Conservation (phyloP, 2,888 invertebrate species). For the Chaetogeoica ovagalla region DNA sequence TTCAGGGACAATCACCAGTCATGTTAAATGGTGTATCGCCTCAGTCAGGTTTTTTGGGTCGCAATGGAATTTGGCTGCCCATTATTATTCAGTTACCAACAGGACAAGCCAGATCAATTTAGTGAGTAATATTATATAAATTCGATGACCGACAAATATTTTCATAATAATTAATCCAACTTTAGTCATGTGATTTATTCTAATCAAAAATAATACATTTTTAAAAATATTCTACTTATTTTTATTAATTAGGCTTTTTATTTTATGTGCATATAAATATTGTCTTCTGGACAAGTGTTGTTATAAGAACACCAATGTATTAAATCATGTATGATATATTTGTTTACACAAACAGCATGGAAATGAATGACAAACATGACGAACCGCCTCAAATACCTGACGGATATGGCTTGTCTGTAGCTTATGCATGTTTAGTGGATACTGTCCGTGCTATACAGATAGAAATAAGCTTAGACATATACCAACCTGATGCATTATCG, state of each 20-base stretch:
- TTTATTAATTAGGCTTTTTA: too few relatives aligned
- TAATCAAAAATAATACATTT: too few relatives aligned
- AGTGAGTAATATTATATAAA: slow-evolving; percentile 68
- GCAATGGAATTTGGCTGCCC: slow-evolving; percentile 91
- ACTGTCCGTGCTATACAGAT: slow-evolving; percentile 83
- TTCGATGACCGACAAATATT: neutral
- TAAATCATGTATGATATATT: neutral
- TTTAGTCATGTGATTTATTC: too few relatives aligned
- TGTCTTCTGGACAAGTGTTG: neutral
- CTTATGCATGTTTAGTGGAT: slow-evolving; percentile 90
- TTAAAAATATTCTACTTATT: too few relatives aligned
- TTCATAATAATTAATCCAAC: too few relatives aligned
- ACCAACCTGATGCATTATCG: neutral
- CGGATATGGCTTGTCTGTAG: slow-evolving; percentile 94
- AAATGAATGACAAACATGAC: slow-evolving; percentile 92
- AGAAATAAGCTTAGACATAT: slow-evolving; percentile 64
- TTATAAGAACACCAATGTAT: neutral
- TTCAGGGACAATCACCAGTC: slow-evolving; percentile 68
- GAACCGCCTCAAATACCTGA: slow-evolving; percentile 94
- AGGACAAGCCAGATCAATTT: slow-evolving; percentile 84
- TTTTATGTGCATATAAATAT: too few relatives aligned
- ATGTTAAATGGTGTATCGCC: slow-evolving; percentile 69
- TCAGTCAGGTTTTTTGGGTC: slow-evolving; percentile 88
- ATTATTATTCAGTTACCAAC: slow-evolving; percentile 81
- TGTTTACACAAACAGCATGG: slow-evolving; percentile 69